Conservation (phyloP, 2,797 vertebrate species). For the Remorina albescens region DNA sequence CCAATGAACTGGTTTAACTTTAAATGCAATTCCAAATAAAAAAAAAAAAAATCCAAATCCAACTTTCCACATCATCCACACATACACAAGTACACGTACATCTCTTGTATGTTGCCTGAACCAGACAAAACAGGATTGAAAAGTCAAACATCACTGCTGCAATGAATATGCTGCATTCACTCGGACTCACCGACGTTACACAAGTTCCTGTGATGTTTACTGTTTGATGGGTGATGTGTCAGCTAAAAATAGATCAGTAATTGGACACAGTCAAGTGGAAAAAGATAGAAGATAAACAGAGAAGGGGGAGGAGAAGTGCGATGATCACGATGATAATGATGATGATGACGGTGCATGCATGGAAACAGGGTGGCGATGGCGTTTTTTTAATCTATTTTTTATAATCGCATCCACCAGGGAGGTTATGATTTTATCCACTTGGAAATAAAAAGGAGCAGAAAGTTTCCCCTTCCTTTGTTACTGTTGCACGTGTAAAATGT, state of each 20-base stretch:
- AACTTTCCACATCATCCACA: neutral
- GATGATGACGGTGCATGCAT: neutral
- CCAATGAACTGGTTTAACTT: no score
- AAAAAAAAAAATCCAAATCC: no score
- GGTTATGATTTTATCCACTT: neutral
- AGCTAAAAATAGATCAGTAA: conserved; percentile 22
- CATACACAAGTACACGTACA: neutral
- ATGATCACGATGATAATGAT: no score
- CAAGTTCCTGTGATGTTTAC: neutral
- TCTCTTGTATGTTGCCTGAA: neutral
- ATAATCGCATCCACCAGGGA: neutral
- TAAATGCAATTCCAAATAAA: no score
- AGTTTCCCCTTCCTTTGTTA: no score
- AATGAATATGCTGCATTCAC: conserved; percentile 1
- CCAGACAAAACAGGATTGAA: neutral
- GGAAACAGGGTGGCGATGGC: neutral
- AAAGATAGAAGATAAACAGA: conserved; percentile 9
- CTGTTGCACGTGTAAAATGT: neutral
- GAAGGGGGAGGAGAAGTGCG: neutral
- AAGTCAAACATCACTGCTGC: neutral
- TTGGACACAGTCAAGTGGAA: conserved; percentile 29
- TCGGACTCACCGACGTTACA: neutral
- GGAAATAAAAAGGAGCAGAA: neutral
- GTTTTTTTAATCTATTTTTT: neutral
- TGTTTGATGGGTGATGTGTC: neutral